Percentiles rank a stretch among this genome's conserved stretches.
These are phyloP conservation scores for Muscicapa adusta DNA, from an alignment of 2,113 vertebrate genomes.

Conservation along the genomic window DNA sequence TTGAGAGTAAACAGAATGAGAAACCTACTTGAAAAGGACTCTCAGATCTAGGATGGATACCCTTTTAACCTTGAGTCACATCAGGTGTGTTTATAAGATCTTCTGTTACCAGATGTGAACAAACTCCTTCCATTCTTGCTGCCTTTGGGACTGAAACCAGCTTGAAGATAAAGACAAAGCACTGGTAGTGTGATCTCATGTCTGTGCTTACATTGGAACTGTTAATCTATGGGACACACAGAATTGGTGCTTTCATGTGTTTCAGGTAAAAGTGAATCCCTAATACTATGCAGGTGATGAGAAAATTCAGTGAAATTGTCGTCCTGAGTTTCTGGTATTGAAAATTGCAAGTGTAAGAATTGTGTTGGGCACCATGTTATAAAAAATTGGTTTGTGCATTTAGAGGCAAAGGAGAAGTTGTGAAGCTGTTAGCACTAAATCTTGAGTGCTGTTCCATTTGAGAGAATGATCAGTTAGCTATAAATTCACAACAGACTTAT, in stretches of 20 bases:
- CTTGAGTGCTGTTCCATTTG: background rate
- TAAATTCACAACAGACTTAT: background rate
- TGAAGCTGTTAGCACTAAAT: background rate
- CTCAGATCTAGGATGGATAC: background rate
- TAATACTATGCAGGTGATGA: background rate
- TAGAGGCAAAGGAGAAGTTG: background rate
- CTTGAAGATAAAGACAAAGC: background rate
- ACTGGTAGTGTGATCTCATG: background rate
- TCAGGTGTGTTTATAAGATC: background rate
- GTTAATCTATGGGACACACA: background rate
- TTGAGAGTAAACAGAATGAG: conserved; percentile 36
- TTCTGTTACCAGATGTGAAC: background rate
- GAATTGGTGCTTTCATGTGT: background rate
- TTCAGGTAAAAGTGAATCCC: background rate
- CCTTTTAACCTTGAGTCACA: conserved; percentile 14
- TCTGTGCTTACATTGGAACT: background rate
- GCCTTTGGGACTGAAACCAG: background rate
- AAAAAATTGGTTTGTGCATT: background rate
- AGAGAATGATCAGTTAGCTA: background rate
- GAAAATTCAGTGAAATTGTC: background rate
- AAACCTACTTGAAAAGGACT: background rate
- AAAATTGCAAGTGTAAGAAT: background rate
- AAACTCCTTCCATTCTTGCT: background rate
- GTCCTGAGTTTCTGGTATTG: background rate
- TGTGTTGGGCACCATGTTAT: background rate